phyloP scores from a whole-genome alignment of 2,888 invertebrate species.

The Smittia aterrima region DNA sequence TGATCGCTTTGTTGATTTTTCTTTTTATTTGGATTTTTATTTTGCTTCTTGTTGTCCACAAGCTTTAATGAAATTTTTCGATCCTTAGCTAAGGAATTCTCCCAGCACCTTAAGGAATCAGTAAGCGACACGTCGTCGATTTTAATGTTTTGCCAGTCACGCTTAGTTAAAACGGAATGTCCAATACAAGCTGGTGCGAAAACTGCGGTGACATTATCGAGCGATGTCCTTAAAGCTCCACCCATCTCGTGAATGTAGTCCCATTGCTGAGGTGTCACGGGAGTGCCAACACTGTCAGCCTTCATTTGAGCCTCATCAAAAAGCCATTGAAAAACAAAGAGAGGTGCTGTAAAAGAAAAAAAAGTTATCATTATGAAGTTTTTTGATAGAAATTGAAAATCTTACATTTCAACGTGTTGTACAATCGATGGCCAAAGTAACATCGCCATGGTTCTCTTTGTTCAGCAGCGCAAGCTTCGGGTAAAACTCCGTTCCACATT shows the following conservation, averaged over 20 bases:
- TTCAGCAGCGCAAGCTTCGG: constrained; percentile 69
- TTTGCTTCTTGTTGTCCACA: constrained; percentile 46
- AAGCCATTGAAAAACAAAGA: constrained; percentile 92
- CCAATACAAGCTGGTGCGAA: constrained; percentile 94
- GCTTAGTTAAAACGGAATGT: constrained; percentile 82
- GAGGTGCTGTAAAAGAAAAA: constrained; percentile 66
- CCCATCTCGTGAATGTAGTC: constrained; percentile 90
- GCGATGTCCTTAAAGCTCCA: constrained; percentile 74
- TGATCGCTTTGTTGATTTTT: constrained; percentile 34
- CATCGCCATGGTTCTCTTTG: constrained; percentile 85
- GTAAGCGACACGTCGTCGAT: constrained; percentile 82
- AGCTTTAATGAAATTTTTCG: constrained; percentile 35
- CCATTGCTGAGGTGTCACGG: constrained; percentile 88
- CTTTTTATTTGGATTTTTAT: constrained; percentile 40
- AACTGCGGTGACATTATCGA: constrained; percentile 81
- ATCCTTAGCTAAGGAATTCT: constrained; percentile 56
- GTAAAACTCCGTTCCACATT: constrained; percentile 77
- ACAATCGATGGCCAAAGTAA: constrained; percentile 86
- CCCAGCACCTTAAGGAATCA: constrained; percentile 87
- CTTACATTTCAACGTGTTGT: constrained; percentile 78
- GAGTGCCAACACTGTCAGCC: constrained; percentile 87
- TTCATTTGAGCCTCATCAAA: constrained; percentile 94
- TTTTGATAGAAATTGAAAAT: constrained; percentile 35
- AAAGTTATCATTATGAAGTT: not conserved
- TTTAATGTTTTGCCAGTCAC: constrained; percentile 83